These are phyloP conservation scores for Caenorhabditis sp. DNA, from an alignment of 2,888 invertebrate genomes.

Conservation along the genomic window DNA sequence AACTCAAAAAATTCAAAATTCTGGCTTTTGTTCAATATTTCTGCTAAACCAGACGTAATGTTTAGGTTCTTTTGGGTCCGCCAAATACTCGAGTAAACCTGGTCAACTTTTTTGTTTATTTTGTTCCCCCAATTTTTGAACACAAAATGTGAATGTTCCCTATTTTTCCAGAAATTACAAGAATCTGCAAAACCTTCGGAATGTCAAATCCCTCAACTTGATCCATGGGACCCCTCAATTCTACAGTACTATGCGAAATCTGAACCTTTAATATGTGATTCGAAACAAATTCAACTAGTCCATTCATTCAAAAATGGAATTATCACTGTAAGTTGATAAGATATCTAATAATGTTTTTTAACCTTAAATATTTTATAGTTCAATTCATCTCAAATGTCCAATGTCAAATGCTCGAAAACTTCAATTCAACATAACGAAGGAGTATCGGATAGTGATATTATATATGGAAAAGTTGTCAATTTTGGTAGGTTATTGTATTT, in stretches of 20 bases:
- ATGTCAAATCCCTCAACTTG: constrained; percentile 48
- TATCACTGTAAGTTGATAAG: constrained; percentile 16
- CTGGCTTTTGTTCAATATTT: too few relatives aligned
- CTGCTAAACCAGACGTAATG: too few relatives aligned
- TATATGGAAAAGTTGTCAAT: constrained; percentile 26
- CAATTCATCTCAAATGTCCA: constrained; percentile 13
- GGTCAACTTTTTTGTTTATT: too few relatives aligned
- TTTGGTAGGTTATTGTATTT: neutral
- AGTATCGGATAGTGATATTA: constrained; percentile 44
- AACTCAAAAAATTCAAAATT: too few relatives aligned
- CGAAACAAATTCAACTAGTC: constrained; percentile 34
- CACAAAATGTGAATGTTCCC: neutral
- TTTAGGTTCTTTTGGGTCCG: too few relatives aligned
- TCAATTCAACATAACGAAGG: constrained; percentile 43
- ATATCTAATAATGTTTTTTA: constrained; percentile 3
- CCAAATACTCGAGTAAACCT: too few relatives aligned
- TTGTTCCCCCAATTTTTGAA: too few relatives aligned
- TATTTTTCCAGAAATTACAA: constrained; percentile 23
- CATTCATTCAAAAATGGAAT: constrained; percentile 37
- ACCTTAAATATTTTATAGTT: constrained; percentile 29
- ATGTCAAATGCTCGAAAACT: constrained; percentile 34
- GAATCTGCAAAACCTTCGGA: constrained; percentile 22
- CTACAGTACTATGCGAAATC: constrained; percentile 47
- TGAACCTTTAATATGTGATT: constrained; percentile 39
- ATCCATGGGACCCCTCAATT: constrained; percentile 61